These are phyloP conservation scores for Ganaspis brasiliensis DNA, from an alignment of 2,888 invertebrate genomes.

Conservation along the genomic window DNA sequence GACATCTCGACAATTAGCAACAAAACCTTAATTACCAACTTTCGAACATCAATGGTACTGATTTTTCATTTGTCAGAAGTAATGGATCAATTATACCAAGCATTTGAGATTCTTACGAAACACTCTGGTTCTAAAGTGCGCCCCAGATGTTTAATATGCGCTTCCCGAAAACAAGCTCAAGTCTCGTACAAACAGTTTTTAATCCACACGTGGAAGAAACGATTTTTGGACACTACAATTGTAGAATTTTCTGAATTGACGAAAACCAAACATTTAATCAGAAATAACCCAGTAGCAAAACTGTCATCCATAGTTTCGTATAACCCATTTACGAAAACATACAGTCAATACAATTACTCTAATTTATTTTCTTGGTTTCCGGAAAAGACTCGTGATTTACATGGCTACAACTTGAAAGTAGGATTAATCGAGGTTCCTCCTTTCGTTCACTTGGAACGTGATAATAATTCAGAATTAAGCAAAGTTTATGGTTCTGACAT, in stretches of 20 bases:
- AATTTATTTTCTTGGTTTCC: not conserved
- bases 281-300: not conserved
- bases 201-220: not conserved
- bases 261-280: not conserved
- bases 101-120: not conserved
- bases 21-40: not conserved
- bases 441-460: not conserved
- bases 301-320: not conserved
- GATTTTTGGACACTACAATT: slow-evolving; percentile 2
- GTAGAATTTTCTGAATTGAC: not conserved
- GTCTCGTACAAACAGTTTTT: not conserved
- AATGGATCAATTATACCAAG: not conserved
- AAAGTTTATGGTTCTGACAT: not conserved
- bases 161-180: not conserved
- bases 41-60: not conserved
- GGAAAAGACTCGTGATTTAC: not conserved
- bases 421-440: not conserved
- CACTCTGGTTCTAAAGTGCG: not conserved
- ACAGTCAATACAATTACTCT: not conserved
- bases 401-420: not conserved
- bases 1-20: not conserved
- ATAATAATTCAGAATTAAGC: not conserved
- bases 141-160: not conserved
- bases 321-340: not conserved
- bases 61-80: not conserved